phyloP scores from a whole-genome alignment of 1,140 invertebrate species.

The Diachasma alloeum region DNA sequence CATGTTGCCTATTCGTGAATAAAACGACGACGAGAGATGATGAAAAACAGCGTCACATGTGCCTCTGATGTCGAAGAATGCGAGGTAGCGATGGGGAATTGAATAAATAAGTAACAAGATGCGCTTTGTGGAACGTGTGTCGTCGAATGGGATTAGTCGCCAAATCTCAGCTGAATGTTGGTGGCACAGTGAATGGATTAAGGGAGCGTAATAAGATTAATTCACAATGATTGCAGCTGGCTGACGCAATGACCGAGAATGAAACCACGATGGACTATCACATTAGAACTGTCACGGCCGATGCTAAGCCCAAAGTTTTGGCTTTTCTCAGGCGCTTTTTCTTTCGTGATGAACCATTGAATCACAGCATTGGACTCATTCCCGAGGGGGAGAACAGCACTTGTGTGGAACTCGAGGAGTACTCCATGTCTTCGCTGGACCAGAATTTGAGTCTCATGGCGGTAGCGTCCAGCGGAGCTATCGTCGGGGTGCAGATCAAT shows the following conservation, averaged over 20 bases:
- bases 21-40: not conserved
- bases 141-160: constrained; percentile 6
- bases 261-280: constrained; percentile 52
- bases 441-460: constrained; percentile 73
- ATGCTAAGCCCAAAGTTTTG: constrained; percentile 66
- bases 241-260: constrained; percentile 41
- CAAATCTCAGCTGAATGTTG: not conserved
- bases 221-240: constrained; percentile 44
- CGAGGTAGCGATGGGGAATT: not conserved
- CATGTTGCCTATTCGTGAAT: not conserved
- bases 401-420: constrained; percentile 73
- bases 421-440: constrained; percentile 67
- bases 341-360: constrained; percentile 78
- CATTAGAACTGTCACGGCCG: constrained; percentile 48
- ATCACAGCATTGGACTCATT: constrained; percentile 69
- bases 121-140: not conserved
- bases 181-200: not conserved
- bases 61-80: not conserved
- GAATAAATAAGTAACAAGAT: not conserved
- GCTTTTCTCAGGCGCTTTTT: constrained; percentile 71
- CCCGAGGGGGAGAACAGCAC: constrained; percentile 69
- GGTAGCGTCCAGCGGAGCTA: constrained; percentile 67
- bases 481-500: constrained; percentile 69
- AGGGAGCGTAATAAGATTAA: not conserved
- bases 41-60: not conserved